Conservation (phyloP, 2,888 invertebrate genomes). For the Heliconius cydno region DNA sequence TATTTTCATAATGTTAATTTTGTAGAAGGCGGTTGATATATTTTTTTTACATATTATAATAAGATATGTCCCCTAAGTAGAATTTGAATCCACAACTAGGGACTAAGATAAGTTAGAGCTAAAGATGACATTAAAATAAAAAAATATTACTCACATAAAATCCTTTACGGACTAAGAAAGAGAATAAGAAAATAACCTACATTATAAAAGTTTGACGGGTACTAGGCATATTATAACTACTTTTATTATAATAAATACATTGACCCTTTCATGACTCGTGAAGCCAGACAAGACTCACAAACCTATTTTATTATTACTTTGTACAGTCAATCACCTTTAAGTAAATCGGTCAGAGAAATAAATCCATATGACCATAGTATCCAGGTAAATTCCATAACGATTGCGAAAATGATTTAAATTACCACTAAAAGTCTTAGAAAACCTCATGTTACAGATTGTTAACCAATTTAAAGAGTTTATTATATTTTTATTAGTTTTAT, state of each 20-base stretch:
- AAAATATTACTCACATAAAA: not conserved
- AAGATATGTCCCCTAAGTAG: no score
- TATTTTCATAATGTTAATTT: not conserved
- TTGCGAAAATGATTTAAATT: no score
- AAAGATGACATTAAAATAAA: not conserved
- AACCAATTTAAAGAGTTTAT: not conserved
- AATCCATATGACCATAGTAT: no score
- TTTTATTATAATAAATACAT: slow-evolving; percentile 3
- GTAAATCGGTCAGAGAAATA: not conserved
- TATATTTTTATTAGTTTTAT: no score
- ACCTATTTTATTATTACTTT: slow-evolving; percentile 58
- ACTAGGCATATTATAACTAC: not conserved
- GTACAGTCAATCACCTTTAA: slow-evolving; percentile 21
- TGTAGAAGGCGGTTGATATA: no score
- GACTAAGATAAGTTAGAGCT: no score
- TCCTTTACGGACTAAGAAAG: not conserved
- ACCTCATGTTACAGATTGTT: not conserved
- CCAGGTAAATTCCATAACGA: not conserved
- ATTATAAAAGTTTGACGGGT: not conserved
- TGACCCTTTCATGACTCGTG: slow-evolving; percentile 28
- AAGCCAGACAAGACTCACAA: slow-evolving; percentile 48
- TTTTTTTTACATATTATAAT: no score
- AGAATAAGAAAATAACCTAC: not conserved
- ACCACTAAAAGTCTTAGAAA: not conserved
- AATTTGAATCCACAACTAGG: no score